Evolutionary conservation across 2,797 vertebrate genomes (phyloP).

Genomic region (Hozukius guyotensis): DNA sequence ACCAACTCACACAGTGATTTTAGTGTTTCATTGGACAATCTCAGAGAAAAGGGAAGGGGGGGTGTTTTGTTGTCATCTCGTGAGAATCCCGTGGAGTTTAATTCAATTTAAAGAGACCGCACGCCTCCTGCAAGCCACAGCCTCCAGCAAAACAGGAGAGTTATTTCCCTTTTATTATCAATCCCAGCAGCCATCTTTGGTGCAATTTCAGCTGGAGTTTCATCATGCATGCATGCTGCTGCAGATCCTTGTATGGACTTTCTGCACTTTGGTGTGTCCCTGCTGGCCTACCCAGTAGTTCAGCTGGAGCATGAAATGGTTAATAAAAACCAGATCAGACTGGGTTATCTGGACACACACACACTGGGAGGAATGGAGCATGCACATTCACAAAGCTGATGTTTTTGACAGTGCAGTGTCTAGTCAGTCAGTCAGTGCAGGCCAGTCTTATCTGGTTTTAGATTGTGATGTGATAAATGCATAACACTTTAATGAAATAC

Average conservation of each 20-base stretch:
- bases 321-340: slow-evolving; percentile 57
- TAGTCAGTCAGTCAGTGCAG: not conserved
- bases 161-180: slow-evolving; percentile 36
- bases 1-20: not conserved
- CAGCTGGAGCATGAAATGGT: slow-evolving; percentile 34
- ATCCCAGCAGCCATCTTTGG: slow-evolving; percentile 76
- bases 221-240: slow-evolving; percentile 44
- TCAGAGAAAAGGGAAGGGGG: not conserved
- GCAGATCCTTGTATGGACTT: not conserved
- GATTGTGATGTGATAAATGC: not conserved
- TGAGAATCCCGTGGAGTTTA: slow-evolving; percentile 64
- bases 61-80: slow-evolving; percentile 44
- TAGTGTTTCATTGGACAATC: not conserved
- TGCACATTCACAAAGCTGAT: slow-evolving; percentile 16
- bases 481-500: not conserved
- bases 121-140: not conserved
- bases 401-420: not conserved
- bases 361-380: slow-evolving; percentile 3
- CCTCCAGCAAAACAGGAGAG: not conserved
- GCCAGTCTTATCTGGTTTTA: slow-evolving; percentile 16
- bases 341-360: slow-evolving; percentile 42
- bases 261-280: not conserved
- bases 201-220: slow-evolving; percentile 69
- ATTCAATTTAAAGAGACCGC: slow-evolving; percentile 74
- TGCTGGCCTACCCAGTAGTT: not conserved